Evolutionary conservation across 2,797 vertebrate genomes (phyloP).

Genomic region (Malurus splendens): DNA sequence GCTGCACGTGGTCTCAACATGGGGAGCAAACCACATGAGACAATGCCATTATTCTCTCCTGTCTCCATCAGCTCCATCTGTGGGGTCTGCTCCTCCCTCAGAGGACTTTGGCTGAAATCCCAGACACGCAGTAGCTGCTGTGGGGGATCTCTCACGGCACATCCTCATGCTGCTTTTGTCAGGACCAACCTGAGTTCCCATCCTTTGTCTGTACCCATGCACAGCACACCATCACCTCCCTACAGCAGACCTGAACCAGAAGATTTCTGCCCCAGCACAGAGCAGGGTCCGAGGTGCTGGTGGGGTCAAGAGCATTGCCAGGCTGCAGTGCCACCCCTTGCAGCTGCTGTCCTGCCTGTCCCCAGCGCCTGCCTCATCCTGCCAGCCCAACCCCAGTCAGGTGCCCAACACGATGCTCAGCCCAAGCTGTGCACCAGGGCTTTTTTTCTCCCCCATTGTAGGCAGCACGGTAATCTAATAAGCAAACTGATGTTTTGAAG

Average conservation of each 20-base stretch:
- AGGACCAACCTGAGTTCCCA: background rate
- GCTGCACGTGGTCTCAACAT: background rate
- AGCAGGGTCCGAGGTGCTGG: background rate
- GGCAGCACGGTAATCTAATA: conserved; percentile 3
- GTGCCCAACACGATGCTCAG: rapidly evolving
- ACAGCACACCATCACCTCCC: background rate
- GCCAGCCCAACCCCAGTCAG: background rate
- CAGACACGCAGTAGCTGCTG: rapidly evolving
- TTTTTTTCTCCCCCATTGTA: background rate
- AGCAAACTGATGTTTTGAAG: conserved; percentile 26
- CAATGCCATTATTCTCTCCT: background rate
- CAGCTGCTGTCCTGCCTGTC: background rate
- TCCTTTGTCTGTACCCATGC: background rate
- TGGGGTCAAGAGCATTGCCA: background rate
- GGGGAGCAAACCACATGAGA: background rate
- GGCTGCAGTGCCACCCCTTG: background rate
- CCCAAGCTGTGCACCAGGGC: background rate
- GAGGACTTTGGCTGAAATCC: background rate
- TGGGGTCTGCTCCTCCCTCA: background rate
- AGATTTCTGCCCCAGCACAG: background rate
- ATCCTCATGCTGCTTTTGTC: background rate
- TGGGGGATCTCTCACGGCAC: background rate
- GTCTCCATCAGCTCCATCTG: background rate
- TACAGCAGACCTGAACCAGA: background rate
- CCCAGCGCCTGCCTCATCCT: background rate